Evolutionary conservation across 2,113 vertebrate species (phyloP).

Genomic region (Poeciliopsis retropinna): DNA sequence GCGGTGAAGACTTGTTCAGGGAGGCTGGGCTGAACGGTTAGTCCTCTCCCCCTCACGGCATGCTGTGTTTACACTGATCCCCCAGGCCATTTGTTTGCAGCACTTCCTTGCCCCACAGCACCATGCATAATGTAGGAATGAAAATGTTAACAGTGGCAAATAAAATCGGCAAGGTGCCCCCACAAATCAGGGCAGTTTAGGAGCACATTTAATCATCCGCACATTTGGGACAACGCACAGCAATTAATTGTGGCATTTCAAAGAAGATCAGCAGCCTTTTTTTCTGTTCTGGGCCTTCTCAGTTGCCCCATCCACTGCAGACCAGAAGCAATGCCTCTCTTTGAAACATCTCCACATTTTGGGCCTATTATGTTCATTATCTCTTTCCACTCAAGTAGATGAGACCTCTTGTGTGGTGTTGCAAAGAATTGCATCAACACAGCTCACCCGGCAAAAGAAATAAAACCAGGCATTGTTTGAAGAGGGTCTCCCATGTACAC

Average conservation of each 20-base stretch:
- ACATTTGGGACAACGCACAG: slow-evolving; percentile 74
- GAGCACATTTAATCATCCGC: slow-evolving; percentile 83
- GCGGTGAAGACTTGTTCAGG: slow-evolving; percentile 47
- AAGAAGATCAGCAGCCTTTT: slow-evolving; percentile 82
- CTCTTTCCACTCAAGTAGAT: slow-evolving; percentile 46
- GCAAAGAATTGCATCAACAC: slow-evolving; percentile 72
- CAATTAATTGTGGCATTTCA: slow-evolving; percentile 86
- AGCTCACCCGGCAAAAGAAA: slow-evolving; percentile 70
- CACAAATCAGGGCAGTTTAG: slow-evolving; percentile 85
- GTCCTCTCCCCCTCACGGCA: slow-evolving; percentile 66
- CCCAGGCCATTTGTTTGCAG: slow-evolving; percentile 84
- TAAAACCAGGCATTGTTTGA: slow-evolving; percentile 75
- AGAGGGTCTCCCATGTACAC: slow-evolving; percentile 75
- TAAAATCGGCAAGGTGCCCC: slow-evolving; percentile 86
- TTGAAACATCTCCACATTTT: slow-evolving; percentile 60
- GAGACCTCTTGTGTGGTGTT: slow-evolving; percentile 55
- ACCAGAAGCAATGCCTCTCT: slow-evolving; percentile 33
- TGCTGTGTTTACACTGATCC: slow-evolving; percentile 77
- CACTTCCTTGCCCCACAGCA: slow-evolving; percentile 80
- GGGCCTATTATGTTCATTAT: slow-evolving; percentile 64
- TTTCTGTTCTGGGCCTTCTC: slow-evolving; percentile 60
- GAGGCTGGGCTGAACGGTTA: slow-evolving; percentile 52
- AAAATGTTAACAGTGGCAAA: slow-evolving; percentile 88
- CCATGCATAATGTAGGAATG: slow-evolving; percentile 84
- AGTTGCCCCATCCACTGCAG: slow-evolving; percentile 44